phyloP scores from a whole-genome alignment of 2,888 invertebrate species.

The Cancer borealis region DNA sequence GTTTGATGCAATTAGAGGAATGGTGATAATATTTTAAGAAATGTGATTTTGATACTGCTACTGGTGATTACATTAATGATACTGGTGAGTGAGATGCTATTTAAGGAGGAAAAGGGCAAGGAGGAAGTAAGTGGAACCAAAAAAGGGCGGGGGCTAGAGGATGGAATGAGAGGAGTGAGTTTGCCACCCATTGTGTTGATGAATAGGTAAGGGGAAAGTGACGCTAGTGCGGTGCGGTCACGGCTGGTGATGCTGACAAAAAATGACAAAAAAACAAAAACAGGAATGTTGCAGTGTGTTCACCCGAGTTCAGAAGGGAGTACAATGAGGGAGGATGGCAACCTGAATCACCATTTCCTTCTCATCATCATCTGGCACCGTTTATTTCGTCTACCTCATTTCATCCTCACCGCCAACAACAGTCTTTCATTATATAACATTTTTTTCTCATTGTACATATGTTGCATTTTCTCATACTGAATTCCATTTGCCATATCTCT shows the following conservation, averaged over 20 bases:
- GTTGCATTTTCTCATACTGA: no score
- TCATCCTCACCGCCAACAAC: no score
- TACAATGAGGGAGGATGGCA: no score
- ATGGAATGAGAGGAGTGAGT: not conserved
- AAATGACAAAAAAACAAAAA: not conserved
- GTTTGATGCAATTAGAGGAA: no score
- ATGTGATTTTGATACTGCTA: not conserved
- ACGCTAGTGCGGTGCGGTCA: not conserved
- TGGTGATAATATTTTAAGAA: not conserved
- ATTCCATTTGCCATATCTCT: no score
- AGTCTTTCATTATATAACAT: no score
- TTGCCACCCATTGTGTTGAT: not conserved
- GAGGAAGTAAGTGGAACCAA: not conserved
- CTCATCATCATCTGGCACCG: no score
- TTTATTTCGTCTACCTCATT: no score
- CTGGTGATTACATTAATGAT: not conserved
- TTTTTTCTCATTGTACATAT: no score
- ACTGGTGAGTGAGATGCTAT: not conserved
- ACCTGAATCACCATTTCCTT: no score
- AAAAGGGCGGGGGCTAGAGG: not conserved
- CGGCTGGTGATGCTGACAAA: not conserved
- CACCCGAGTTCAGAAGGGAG: no score
- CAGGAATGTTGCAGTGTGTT: no score
- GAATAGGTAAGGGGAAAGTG: not conserved
- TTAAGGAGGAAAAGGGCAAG: not conserved